These are phyloP conservation scores for Balaenoptera acutorostrata DNA, from an alignment of 2,113 vertebrate genomes.

Conservation along the genomic window DNA sequence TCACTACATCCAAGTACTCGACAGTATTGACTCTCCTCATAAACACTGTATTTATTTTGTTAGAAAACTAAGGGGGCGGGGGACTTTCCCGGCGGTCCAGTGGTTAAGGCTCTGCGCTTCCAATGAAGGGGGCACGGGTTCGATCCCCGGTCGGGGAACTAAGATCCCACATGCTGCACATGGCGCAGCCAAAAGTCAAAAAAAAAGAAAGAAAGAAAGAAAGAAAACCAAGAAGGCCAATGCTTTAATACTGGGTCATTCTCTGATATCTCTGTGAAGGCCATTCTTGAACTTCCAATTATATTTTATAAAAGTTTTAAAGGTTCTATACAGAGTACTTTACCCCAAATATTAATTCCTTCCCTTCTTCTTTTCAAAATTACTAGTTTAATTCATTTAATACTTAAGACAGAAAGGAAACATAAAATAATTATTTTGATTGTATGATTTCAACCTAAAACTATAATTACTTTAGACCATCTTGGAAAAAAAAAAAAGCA, in stretches of 20 bases:
- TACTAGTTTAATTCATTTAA: neutral
- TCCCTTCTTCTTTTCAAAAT: neutral
- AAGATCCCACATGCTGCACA: too few relatives aligned
- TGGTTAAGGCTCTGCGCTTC: too few relatives aligned
- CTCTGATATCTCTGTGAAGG: slow-evolving; percentile 47
- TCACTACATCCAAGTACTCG: slow-evolving; percentile 50
- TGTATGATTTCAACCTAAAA: neutral
- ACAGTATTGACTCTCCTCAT: slow-evolving; percentile 75
- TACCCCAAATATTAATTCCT: neutral
- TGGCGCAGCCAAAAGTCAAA: too few relatives aligned
- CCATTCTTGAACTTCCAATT: slow-evolving; percentile 1
- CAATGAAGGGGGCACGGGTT: too few relatives aligned
- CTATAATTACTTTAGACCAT: neutral
- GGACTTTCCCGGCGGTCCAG: too few relatives aligned
- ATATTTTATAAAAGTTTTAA: neutral
- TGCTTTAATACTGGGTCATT: slow-evolving; percentile 41
- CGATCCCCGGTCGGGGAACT: too few relatives aligned
- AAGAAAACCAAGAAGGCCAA: neutral
- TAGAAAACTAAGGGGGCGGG: slow-evolving; percentile 51
- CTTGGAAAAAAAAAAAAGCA: neutral
- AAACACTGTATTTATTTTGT: slow-evolving; percentile 74
- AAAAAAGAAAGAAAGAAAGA: too few relatives aligned
- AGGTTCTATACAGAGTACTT: neutral
- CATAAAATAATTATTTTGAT: neutral
- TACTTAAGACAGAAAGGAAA: neutral